Evolutionary conservation across 2,888 invertebrate species (phyloP), one percentile per base, ranked within the genome.

Genomic region (Dioctria linearis): DNA sequence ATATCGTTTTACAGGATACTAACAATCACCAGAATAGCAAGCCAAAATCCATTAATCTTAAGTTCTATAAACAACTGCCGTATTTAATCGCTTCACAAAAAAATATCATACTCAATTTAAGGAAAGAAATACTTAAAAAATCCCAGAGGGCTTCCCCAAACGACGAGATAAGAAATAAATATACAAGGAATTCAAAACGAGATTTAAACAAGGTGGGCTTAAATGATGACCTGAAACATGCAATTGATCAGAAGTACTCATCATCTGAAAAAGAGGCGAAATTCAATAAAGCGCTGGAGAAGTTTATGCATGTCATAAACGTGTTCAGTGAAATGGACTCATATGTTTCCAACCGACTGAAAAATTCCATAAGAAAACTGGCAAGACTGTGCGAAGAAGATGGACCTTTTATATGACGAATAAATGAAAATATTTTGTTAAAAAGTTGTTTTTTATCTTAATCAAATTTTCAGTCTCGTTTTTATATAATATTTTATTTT

Each of bases 321-420:
- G 11, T 76, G 2, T 61, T 76, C 13, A 37, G 46, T 11, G 43
- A 76, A 46, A 42, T 76, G 40, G 76, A 76, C 25, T 37, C n/a
- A 11, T 76, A 63, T 5, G 61, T 76, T 76, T 63, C 76, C 4
- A 63, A 13, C 2, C 43, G 76, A 61, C 25, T 76, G 2, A 76
- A 76, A 49, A 42, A 9, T 25, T 61, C 76, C 5, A 76, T 76
- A 46, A 61, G 49, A 8, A 61, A 61, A 37, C 39, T 76, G 37
- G 76, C 76, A 9, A 76, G 63, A 49, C 46, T 76, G 37, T 76
- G 76, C 39, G 76, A 76, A n/a, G 76, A 76, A 13, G 76, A 76
- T 13, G 75, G 61, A 61, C 73, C 73, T 57, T 40, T 73, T 51
- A 11, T 73, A 40, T 73, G 25, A 25, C 25, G 25, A 25, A 25